Base-by-base conservation (phyloP, 1,140 invertebrate species). In the Megalopta genalis region DNA sequence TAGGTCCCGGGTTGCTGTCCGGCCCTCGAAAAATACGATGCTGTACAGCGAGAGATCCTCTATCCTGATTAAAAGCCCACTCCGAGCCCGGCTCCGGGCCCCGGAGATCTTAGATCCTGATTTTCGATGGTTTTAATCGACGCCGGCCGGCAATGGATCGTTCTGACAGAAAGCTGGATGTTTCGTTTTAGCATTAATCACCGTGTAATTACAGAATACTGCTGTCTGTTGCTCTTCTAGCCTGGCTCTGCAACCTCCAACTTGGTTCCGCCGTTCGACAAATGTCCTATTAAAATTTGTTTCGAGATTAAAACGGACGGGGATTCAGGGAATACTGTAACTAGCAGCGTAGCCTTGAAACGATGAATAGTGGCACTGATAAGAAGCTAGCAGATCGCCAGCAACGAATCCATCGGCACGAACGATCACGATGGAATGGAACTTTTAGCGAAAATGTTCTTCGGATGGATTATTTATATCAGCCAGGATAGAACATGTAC, bases 11-110 rank as follows among this genome's bases (percentile, higher is more conserved):
- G 65, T 86, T 60, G 66, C 37, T 82, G 83, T 75, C 74, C n/a
- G 59, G 49, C 32, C 66, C 59, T 46, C 49, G 52, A 85, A 86
- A 86, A 86, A 86, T 86, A 86, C 80, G 79, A 85, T 5, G 54
- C 6, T 75, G 52, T 54, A 63, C 37, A 32, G 39, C 66, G 39
- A 39, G 60, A 77, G 66, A 84, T 75, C 66, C 66, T 71, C 79
- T 78, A 85, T 81, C 79, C 68, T 75, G 84, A 85, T 82, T 84
- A 73, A 74, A 7, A 49, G 21, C 46, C 71, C 25, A 25, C 39
- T 63, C 37, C 32, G 25, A 2, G 52, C 7, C n/a, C 9, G 25
- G 54, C 70, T 39, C 25, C 16, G 25, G 54, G 52, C 27, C 10
- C 32, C 32, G 7, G 67, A 32, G n/a, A 76, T 60, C 71, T 79